Percentiles rank a stretch among this genome's conserved stretches.
phyloP scores from a whole-genome alignment of 2,797 vertebrate genomes.

The Fistularia tabacaria region DNA sequence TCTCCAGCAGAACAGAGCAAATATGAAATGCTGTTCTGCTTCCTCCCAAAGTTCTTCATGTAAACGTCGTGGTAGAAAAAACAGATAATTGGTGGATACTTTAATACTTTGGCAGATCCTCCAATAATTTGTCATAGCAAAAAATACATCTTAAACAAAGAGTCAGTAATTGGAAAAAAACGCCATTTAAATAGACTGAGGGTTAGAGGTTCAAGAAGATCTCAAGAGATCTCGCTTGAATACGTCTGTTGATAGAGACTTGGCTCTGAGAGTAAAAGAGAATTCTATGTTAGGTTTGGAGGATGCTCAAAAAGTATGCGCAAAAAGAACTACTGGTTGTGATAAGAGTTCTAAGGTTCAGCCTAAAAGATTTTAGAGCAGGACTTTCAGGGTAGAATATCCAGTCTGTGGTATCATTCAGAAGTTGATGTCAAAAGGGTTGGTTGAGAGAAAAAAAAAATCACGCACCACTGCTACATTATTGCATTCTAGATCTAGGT shows the following conservation, averaged over 20 bases:
- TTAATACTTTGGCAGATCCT: not conserved
- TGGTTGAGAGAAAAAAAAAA: no score
- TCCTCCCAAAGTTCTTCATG: constrained; percentile 12
- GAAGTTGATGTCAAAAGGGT: not conserved
- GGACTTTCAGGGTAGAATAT: not conserved
- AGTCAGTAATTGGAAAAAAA: not conserved
- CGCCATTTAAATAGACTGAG: constrained; percentile 70
- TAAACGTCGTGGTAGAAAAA: constrained; percentile 31
- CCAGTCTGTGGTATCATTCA: not conserved
- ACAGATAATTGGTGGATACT: constrained; percentile 5
- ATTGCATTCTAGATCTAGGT: no score
- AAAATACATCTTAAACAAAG: no score
- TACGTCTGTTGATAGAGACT: not conserved
- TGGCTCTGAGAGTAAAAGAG: not conserved
- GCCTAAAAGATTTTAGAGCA: constrained; percentile 2
- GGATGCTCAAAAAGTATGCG: constrained; percentile 3
- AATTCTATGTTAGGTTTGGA: constrained; percentile 3
- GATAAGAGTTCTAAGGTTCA: constrained; percentile 2
- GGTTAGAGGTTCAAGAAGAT: constrained; percentile 12
- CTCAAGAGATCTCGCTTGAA: not conserved
- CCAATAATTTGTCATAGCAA: no score
- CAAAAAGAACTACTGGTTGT: not conserved
- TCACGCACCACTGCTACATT: no score
- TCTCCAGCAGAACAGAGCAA: not conserved
- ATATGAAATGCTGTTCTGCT: no score